Conservation (phyloP, 2,113 vertebrate species). For the Aphelocoma coerulescens region DNA sequence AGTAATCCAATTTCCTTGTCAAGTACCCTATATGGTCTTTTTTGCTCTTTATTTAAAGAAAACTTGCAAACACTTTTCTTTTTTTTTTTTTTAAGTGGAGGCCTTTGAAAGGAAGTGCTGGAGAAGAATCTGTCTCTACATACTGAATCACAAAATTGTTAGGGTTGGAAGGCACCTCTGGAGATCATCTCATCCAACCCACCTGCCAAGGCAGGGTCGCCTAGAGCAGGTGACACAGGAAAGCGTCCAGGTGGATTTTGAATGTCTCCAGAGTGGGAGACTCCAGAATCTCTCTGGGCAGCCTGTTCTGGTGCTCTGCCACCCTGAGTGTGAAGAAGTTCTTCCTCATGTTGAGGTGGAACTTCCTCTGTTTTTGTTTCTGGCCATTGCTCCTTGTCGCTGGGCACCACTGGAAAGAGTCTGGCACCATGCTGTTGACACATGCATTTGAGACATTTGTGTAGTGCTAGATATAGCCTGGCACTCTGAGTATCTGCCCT, state of each 20-base stretch:
- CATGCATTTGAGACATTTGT: background rate
- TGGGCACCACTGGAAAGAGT: background rate
- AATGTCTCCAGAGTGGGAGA: background rate
- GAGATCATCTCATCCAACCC: background rate
- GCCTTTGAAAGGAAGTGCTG: background rate
- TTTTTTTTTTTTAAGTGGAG: background rate
- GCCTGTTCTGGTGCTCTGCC: background rate
- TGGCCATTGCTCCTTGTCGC: background rate
- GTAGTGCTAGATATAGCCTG: background rate
- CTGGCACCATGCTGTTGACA: background rate
- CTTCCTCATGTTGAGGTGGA: background rate
- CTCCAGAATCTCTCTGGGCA: background rate
- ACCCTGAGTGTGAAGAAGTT: background rate
- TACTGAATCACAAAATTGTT: background rate
- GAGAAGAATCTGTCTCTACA: background rate
- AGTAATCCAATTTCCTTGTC: background rate
- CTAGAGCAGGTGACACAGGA: background rate
- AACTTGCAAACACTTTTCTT: background rate
- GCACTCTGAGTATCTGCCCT: background rate
- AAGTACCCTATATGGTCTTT: background rate
- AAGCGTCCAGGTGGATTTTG: background rate
- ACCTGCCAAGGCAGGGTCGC: background rate
- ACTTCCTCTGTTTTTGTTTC: background rate
- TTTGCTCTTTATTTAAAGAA: background rate
- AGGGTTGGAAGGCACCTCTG: background rate